Evolutionary conservation across 2,797 vertebrate species (phyloP).

Genomic region (Pogoniulus pusillus): DNA sequence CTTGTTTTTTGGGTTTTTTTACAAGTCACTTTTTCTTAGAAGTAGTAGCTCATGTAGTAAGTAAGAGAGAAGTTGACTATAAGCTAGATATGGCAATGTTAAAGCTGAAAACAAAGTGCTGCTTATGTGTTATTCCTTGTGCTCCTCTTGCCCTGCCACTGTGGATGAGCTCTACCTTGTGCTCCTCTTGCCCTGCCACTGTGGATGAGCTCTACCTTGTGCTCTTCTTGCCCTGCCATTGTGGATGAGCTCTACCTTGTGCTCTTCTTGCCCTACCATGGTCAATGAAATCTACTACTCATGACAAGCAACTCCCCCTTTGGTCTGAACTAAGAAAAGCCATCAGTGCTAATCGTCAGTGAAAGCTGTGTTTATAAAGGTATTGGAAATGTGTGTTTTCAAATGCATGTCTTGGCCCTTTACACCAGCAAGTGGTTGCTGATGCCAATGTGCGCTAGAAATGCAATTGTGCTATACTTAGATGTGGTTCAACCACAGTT

Average conservation of each 20-base stretch:
- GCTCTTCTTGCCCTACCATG: neutral
- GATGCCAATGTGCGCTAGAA: constrained; percentile 43
- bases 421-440: constrained; percentile 3
- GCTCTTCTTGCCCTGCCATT: no score
- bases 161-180: no score
- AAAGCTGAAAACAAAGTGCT: neutral
- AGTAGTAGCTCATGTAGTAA: neutral
- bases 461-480: constrained; percentile 49
- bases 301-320: neutral
- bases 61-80: neutral
- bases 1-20: neutral
- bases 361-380: constrained; percentile 16
- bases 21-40: neutral
- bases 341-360: neutral
- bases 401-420: constrained; percentile 20
- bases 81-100: neutral
- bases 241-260: no score
- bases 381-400: constrained; percentile 26
- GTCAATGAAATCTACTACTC: neutral
- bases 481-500: constrained; percentile 52
- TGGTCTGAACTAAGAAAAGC: no score
- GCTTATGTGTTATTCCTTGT: neutral
- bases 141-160: no score
- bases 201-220: no score
- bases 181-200: neutral